Percentiles rank a stretch among this genome's conserved stretches.
phyloP scores from a whole-genome alignment of 2,113 vertebrate genomes.

The Rhegmatorhina hoffmannsi region DNA sequence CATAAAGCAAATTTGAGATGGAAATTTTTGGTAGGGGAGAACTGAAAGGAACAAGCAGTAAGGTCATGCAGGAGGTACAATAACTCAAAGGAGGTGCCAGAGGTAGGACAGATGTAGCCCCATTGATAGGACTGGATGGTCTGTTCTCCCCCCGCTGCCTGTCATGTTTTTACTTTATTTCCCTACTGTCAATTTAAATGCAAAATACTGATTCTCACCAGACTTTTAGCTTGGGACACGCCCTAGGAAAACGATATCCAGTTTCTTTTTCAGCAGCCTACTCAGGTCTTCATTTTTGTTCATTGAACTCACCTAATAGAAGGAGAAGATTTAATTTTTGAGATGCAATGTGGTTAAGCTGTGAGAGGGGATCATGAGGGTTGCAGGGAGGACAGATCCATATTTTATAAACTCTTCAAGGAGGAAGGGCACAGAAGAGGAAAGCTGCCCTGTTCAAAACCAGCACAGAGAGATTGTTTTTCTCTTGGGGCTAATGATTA shows the following conservation, averaged over 20 bases:
- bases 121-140: background rate
- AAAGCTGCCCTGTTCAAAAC: background rate
- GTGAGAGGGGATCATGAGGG: background rate
- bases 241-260: background rate
- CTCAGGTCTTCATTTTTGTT: background rate
- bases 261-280: background rate
- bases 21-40: background rate
- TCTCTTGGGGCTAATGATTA: conserved; percentile 28
- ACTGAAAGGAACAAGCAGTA: background rate
- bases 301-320: background rate
- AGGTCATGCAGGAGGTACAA: background rate
- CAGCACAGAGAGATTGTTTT: conserved; percentile 2
- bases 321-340: background rate
- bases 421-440: background rate
- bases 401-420: background rate
- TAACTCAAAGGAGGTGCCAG: background rate
- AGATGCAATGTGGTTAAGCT: background rate
- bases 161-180: background rate
- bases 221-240: background rate
- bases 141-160: background rate
- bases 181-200: background rate
- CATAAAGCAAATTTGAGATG: background rate
- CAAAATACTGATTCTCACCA: background rate
- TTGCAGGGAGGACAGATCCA: background rate
- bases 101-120: background rate